Evolutionary conservation across 2,113 vertebrate species (phyloP), one percentile per base, ranked within the genome.

Genomic region (Nansenia antarctica): DNA sequence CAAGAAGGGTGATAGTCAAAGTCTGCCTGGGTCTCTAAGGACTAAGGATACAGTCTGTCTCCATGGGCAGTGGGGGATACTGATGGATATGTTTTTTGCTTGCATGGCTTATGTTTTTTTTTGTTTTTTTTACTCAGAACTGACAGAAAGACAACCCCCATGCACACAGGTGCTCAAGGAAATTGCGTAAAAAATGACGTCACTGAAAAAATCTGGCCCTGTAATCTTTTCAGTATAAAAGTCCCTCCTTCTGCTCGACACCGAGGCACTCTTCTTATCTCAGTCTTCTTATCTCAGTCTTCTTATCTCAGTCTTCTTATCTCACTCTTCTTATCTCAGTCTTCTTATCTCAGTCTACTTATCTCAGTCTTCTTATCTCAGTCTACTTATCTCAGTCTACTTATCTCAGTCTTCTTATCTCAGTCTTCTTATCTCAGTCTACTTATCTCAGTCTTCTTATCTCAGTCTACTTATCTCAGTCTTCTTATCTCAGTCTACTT

Each of bases 91-190:
- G 76, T 85, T 89, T n/a, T 86, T 90, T 86, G 78, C 84, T 80
- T 84, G 83, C 84, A 89, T 69, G 85, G 88, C 65, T 90, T 89
- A 82, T 89, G 85, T 88, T n/a, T 58, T 12, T 47, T 90, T 65
- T 90, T 89, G 82, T 89, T 84, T 88, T n/a, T 58, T 91, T 91
- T 87, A 91, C 86, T 89, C 82, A 85, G 85, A 87, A 80, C 85
- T 90, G 84, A 87, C 89, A 82, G 88, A 87, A 84, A 83, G 85
- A 87, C 86, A 88, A 81, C 87, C 90, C 88, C 86, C 87, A 29
- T 83, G 72, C 87, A 87, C 89, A 90, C 91, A 93, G 92, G 90
- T 93, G 90, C 90, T 92, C 89, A 91, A 90, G 90, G 88, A 91
- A 92, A 91, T 90, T 85, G 88, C 89, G 87, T 89, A 88, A 90